phyloP scores from a whole-genome alignment of 2,113 vertebrate species.

The Lepisosteus oculatus region DNA sequence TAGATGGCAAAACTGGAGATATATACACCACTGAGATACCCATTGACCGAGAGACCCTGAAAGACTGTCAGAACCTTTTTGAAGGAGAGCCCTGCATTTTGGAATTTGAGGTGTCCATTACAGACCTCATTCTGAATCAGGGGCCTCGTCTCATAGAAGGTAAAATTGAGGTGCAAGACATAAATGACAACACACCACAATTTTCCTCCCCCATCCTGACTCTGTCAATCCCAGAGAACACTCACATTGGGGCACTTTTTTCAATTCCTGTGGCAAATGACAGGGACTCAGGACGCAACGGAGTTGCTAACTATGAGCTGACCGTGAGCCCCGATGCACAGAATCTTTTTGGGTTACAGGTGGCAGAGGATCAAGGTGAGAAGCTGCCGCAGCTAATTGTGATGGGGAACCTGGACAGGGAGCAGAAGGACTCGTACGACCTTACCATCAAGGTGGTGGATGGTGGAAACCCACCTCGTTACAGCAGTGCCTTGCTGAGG shows the following conservation, averaged over 20 bases:
- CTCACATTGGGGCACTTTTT: slow-evolving; percentile 80
- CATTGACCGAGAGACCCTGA: slow-evolving; percentile 86
- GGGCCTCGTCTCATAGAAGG: slow-evolving; percentile 86
- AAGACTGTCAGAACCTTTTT: slow-evolving; percentile 83
- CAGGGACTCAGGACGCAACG: slow-evolving; percentile 80
- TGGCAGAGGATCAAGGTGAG: slow-evolving; percentile 84
- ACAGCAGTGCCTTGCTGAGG: slow-evolving; percentile 86
- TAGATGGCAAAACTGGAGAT: slow-evolving; percentile 91
- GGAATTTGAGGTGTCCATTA: slow-evolving; percentile 96
- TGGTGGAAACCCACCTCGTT: slow-evolving; percentile 77
- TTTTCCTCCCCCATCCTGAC: slow-evolving; percentile 88
- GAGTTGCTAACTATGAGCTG: slow-evolving; percentile 87
- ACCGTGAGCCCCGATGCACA: slow-evolving; percentile 73
- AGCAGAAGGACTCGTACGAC: slow-evolving; percentile 92
- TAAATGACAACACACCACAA: slow-evolving; percentile 97
- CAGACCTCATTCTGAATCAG: slow-evolving; percentile 77
- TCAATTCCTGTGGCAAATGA: slow-evolving; percentile 86
- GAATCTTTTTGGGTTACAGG: slow-evolving; percentile 88
- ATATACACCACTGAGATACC: slow-evolving; percentile 93
- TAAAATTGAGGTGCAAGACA: slow-evolving; percentile 89
- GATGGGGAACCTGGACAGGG: slow-evolving; percentile 88
- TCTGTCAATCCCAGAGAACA: slow-evolving; percentile 91
- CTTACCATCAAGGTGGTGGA: slow-evolving; percentile 92
- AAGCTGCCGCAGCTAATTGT: slow-evolving; percentile 92
- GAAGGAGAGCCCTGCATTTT: slow-evolving; percentile 82